Evolutionary conservation across 2,113 vertebrate species (phyloP).

Genomic region (Campylomormyrus numenius): DNA sequence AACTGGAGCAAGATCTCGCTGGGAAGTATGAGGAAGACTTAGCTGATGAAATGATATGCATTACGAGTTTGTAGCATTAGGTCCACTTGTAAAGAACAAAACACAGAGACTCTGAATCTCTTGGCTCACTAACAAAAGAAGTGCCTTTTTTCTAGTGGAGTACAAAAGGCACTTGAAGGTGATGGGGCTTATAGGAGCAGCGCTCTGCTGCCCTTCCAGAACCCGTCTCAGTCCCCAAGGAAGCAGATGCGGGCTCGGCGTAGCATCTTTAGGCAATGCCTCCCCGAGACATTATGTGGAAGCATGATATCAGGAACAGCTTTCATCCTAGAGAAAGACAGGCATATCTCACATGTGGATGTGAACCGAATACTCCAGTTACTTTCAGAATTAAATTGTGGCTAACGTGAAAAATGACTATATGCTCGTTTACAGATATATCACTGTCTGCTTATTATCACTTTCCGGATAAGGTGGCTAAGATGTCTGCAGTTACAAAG

Average conservation of each 20-base stretch:
- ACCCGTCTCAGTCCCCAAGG: neutral
- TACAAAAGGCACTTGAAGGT: slow-evolving; percentile 61
- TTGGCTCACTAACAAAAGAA: slow-evolving; percentile 53
- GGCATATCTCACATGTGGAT: slow-evolving; percentile 29
- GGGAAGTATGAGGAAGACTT: slow-evolving; percentile 84
- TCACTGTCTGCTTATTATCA: slow-evolving; percentile 27
- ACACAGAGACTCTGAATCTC: slow-evolving; percentile 29
- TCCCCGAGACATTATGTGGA: neutral
- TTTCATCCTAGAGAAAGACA: slow-evolving; percentile 27
- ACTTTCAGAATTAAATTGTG: neutral
- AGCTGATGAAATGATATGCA: slow-evolving; percentile 92
- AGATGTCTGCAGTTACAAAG: slow-evolving; percentile 60
- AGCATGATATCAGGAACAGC: slow-evolving; percentile 50
- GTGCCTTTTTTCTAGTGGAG: slow-evolving; percentile 65
- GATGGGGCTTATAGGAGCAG: slow-evolving; percentile 20
- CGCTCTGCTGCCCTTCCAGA: neutral
- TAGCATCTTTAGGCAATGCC: neutral
- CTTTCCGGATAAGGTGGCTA: slow-evolving; percentile 45
- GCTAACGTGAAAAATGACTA: neutral
- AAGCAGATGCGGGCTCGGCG: neutral
- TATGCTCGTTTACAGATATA: slow-evolving; percentile 20
- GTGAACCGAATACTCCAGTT: neutral
- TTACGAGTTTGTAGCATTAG: slow-evolving; percentile 85
- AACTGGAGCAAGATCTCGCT: slow-evolving; percentile 67
- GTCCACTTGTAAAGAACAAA: slow-evolving; percentile 21